Conservation (phyloP, 1,140 invertebrate species). For the Drosophila micromelanica region DNA sequence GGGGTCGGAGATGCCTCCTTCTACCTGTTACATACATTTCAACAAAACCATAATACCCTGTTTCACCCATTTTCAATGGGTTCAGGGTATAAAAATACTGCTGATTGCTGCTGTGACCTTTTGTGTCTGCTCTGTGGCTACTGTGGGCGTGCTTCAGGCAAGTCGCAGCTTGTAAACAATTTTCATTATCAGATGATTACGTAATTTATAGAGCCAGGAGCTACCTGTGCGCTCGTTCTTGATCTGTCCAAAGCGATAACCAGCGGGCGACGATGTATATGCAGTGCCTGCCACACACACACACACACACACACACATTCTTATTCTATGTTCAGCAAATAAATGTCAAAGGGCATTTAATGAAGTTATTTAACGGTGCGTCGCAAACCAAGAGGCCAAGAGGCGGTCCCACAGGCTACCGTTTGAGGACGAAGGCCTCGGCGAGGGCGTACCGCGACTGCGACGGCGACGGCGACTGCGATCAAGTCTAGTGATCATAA, state of each 20-base stretch:
- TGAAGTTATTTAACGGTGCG: conserved; percentile 79
- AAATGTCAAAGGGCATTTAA: conserved; percentile 83
- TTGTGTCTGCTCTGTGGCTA: conserved; percentile 52
- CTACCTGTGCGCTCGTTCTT: conserved; percentile 52
- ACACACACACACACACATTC: conserved; percentile 15
- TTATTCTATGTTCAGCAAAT: conserved; percentile 38
- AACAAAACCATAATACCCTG: too few species aligned
- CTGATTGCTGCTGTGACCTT: conserved; percentile 49
- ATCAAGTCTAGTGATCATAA: conserved; percentile 60
- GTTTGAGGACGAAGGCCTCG: conserved; percentile 5
- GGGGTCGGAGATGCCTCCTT: too few species aligned
- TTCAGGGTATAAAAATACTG: conserved; percentile 1
- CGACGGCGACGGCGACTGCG: conserved; percentile 7
- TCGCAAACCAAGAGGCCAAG: conserved; percentile 23
- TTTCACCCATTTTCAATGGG: too few species aligned
- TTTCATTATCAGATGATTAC: conserved; percentile 79
- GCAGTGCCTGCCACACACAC: conserved; percentile 1
- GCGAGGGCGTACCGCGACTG: conserved; percentile 29
- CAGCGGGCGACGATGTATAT: conserved; percentile 16
- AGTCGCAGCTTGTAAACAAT: conserved; percentile 73
- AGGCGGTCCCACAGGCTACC: conserved; percentile 44
- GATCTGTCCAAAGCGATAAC: conserved; percentile 50
- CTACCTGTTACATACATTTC: too few species aligned
- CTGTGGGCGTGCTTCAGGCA: conserved; percentile 65
- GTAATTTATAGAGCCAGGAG: conserved; percentile 67